A percentile compares a stretch with the other conserved stretches of the same genome.
Evolutionary conservation across 2,888 invertebrate genomes (phyloP).

Genomic region (Julus scandinavius): DNA sequence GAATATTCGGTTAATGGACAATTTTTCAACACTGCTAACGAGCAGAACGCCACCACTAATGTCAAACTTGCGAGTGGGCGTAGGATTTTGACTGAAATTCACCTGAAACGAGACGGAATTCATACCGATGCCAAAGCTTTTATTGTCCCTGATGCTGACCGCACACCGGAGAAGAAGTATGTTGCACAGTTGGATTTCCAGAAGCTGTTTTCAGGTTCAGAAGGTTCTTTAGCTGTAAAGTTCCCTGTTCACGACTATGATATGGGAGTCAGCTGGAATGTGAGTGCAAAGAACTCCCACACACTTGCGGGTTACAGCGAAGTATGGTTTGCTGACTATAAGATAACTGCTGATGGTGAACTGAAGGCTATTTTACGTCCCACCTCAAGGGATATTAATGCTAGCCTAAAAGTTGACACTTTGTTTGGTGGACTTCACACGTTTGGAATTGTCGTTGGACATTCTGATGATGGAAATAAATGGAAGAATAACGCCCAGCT

Average conservation of each 20-base stretch:
- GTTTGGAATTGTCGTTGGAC: constrained; percentile 28
- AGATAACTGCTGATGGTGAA: constrained; percentile 57
- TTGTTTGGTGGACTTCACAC: constrained; percentile 54
- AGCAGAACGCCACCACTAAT: constrained; percentile 38
- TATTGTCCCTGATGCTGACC: not conserved
- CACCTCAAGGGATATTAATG: constrained; percentile 40
- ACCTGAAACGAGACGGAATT: constrained; percentile 10
- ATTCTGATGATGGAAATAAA: constrained; percentile 36
- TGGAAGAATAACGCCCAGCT: constrained; percentile 47
- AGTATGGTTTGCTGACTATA: constrained; percentile 59
- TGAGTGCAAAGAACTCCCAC: not conserved
- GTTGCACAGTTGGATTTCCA: constrained; percentile 39
- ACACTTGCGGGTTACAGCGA: constrained; percentile 52
- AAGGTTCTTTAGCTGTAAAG: constrained; percentile 18
- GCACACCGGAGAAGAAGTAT: constrained; percentile 5
- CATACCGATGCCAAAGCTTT: constrained; percentile 7
- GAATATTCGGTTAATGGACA: constrained; percentile 39
- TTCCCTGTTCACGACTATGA: not conserved
- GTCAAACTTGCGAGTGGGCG: constrained; percentile 37
- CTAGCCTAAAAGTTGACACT: constrained; percentile 54
- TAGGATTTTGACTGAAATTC: constrained; percentile 13
- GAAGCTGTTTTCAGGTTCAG: constrained; percentile 48
- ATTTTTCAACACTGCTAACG: constrained; percentile 7
- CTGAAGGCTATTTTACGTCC: constrained; percentile 18
- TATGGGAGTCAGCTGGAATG: constrained; percentile 53